Conservation (phyloP, 2,888 invertebrate genomes). For the Aleiodes alternator region DNA sequence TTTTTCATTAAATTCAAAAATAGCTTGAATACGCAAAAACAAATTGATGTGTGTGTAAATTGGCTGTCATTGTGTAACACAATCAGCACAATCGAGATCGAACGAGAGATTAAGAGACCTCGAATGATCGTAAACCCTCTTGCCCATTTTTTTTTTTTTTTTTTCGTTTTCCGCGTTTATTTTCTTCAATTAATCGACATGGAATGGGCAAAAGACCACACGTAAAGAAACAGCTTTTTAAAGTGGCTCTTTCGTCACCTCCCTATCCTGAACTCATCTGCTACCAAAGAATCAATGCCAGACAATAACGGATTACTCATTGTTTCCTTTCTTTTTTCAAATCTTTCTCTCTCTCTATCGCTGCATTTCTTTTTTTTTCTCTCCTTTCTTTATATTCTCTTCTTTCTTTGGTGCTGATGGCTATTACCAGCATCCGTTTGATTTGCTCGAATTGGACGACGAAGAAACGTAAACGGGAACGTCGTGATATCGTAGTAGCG, state of each 20-base stretch:
- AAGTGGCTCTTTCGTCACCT: conserved; percentile 28
- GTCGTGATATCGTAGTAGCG: conserved; percentile 19
- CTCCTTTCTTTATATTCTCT: not conserved
- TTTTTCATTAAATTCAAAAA: not conserved
- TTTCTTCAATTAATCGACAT: conserved; percentile 52
- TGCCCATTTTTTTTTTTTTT: not conserved
- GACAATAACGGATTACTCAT: conserved; percentile 23
- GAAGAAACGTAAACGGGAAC: not conserved
- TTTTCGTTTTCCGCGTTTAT: not conserved
- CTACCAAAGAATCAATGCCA: conserved; percentile 17
- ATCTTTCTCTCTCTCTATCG: not conserved
- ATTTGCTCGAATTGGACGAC: conserved; percentile 3
- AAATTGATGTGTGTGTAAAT: conserved; percentile 34
- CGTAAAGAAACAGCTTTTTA: not conserved
- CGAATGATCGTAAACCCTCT: conserved; percentile 3
- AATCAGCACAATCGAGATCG: conserved; percentile 25
- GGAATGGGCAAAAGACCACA: conserved; percentile 52
- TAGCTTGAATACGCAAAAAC: conserved; percentile 8
- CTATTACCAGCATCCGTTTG: conserved; percentile 17
- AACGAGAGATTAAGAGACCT: conserved; percentile 18
- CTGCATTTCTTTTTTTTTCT: not conserved
- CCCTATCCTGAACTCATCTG: conserved; percentile 2
- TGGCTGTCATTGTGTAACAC: conserved; percentile 35
- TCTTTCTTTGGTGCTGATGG: not conserved
- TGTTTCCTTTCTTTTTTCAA: not conserved